Percentiles rank a stretch among this genome's conserved stretches.
Conservation (phyloP, 1,140 invertebrate genomes). For the Papilio xuthus region DNA sequence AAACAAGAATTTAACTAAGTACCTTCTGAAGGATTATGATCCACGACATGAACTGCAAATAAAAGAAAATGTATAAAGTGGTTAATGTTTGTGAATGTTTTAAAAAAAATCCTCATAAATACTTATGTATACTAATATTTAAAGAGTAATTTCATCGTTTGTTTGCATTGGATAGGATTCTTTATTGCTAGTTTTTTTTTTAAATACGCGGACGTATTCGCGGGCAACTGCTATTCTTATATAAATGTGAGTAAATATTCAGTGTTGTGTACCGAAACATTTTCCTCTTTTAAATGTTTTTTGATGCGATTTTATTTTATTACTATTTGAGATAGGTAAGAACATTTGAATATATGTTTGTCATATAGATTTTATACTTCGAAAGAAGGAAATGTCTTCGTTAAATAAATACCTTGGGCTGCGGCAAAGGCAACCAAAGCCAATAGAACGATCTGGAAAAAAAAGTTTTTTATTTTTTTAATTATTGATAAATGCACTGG, state of each 20-base stretch:
- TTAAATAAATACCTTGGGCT: conserved; percentile 17
- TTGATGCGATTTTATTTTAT: no score
- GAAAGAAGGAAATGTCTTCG: background rate
- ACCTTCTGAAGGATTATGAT: conserved; percentile 40
- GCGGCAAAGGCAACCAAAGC: conserved; percentile 8
- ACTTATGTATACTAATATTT: no score
- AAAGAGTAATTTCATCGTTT: no score
- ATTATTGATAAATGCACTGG: background rate
- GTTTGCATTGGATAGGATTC: no score
- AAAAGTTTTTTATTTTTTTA: background rate
- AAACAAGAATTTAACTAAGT: background rate
- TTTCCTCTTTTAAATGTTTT: background rate
- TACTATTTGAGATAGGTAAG: background rate
- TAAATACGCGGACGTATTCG: no score
- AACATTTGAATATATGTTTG: conserved; percentile 21
- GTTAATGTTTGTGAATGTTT: background rate
- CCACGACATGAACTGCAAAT: conserved; percentile 43
- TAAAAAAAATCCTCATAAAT: no score
- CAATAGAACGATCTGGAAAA: conserved; percentile 28
- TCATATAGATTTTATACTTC: background rate
- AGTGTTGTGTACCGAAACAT: no score
- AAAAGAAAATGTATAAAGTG: conserved; percentile 7
- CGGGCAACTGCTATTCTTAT: no score
- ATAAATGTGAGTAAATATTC: no score
- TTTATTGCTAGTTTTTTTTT: no score